These are phyloP conservation scores for Uloborus diversus DNA, from an alignment of 1,140 invertebrate species.

Conservation along the genomic window DNA sequence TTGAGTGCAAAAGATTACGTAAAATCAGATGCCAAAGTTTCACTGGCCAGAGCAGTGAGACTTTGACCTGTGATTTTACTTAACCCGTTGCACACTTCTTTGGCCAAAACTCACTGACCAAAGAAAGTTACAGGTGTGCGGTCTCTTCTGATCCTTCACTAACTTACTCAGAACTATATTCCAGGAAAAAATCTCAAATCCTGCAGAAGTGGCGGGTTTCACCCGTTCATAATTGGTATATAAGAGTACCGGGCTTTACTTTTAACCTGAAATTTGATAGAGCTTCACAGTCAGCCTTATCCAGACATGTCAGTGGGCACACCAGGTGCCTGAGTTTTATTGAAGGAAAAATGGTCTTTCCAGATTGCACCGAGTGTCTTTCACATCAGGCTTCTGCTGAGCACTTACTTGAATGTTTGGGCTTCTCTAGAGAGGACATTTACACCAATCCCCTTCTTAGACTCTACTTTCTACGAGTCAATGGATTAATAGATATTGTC, in stretches of 20 bases:
- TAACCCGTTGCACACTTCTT: no score
- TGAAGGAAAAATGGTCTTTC: neutral
- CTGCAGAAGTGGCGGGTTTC: neutral
- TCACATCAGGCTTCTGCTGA: neutral
- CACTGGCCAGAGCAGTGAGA: no score
- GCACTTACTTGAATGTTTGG: neutral
- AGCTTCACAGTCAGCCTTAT: neutral
- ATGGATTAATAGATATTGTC: neutral
- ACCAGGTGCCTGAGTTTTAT: neutral
- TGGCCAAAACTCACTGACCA: no score
- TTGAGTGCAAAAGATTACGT: no score
- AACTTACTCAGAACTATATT: no score
- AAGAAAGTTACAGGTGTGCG: no score
- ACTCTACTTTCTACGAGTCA: neutral
- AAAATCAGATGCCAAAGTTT: no score
- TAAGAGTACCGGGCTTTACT: neutral
- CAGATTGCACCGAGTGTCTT: neutral
- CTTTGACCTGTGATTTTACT: no score
- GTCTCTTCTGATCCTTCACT: no score
- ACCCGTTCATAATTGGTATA: neutral
- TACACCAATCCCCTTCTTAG: neutral
- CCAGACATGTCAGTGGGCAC: neutral
- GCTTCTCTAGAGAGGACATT: neutral
- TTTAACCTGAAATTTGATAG: neutral
- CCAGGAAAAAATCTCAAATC: no score